Base-by-base conservation (phyloP, 2,797 vertebrate genomes). In the Pseudochirops cupreus region DNA sequence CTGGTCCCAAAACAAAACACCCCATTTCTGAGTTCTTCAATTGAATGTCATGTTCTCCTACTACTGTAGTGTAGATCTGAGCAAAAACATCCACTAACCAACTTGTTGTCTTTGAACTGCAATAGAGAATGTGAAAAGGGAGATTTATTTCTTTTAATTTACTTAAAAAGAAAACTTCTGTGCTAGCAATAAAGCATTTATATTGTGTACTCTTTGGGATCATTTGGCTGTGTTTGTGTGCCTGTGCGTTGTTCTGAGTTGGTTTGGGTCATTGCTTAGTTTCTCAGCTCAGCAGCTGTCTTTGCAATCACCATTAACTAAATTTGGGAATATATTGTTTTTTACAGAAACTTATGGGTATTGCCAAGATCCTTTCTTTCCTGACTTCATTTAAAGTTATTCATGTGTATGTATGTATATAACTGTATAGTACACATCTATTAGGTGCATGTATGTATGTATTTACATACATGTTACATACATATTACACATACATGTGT, bases 101-200 rank as follows among this genome's bases (percentile, higher is more conserved):
- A 96, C 97, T 98, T 98, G 97, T 98, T 98, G 97, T 94, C 97
- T 98, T 98, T 96, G 96, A 98, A 98, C 95, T 97, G 98, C 98
- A 97, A 96, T 97, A 98, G 97, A 98, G 98, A 98, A 97, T 97
- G 94, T 98, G 98, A 98, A 98, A 97, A 98, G 94, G 97, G 98
- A 98, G 97, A 97, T 98, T 97, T 97, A 96, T 98, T 98, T 97
- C 97, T 97, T 97, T 98, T 97, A 98, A 98, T 98, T 98, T 98
- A 98, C 98, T 96, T 98, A 97, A 98, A 97, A 98, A 97, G 96
- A 98, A 98, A 87, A 96, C 96, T 97, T 97, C 96, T 98, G 98
- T 98, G 98, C 98, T 98, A 98, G 98, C 98, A 98, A 98, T 97
- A 98, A 98, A 98, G 97, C 98, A 98, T 99, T 98, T 98, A 98